Percentiles rank a stretch among this genome's conserved stretches.
phyloP scores from a whole-genome alignment of 1,140 invertebrate species.

The Cydia fagiglandana region DNA sequence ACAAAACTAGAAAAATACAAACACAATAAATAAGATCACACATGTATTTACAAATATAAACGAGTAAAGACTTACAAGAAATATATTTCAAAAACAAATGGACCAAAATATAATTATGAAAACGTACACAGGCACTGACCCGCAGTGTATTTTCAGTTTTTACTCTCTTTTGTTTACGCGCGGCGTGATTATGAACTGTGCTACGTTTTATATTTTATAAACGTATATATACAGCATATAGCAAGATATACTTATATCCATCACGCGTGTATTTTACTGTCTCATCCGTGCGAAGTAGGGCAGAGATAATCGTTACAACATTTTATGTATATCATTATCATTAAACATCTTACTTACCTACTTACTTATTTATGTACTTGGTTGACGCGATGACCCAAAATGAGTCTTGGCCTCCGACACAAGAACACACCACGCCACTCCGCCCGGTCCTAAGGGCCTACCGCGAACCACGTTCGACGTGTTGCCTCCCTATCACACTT shows the following conservation, averaged over 20 bases:
- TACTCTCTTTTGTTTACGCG: not conserved
- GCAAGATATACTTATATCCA: not conserved
- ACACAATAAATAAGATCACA: too few relatives aligned
- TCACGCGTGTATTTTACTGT: not conserved
- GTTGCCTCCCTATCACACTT: too few relatives aligned
- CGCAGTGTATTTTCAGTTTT: not conserved
- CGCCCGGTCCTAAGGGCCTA: too few relatives aligned
- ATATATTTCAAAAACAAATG: too few relatives aligned
- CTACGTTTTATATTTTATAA: not conserved
- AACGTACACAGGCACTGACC: not conserved
- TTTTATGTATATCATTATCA: not conserved
- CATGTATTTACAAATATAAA: too few relatives aligned
- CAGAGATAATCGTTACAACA: conserved; percentile 2
- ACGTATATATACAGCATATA: not conserved
- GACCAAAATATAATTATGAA: not conserved
- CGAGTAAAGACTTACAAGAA: too few relatives aligned
- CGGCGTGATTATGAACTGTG: not conserved
- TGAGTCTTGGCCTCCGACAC: too few relatives aligned
- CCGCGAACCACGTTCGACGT: too few relatives aligned
- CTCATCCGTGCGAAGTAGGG: not conserved
- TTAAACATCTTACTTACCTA: not conserved
- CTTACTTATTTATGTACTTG: not conserved
- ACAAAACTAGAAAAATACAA: too few relatives aligned
- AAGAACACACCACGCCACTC: too few relatives aligned
- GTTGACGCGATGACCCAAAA: too few relatives aligned